Evolutionary conservation across 2,797 vertebrate genomes (phyloP).

Genomic region (Eulemur coronatus): DNA sequence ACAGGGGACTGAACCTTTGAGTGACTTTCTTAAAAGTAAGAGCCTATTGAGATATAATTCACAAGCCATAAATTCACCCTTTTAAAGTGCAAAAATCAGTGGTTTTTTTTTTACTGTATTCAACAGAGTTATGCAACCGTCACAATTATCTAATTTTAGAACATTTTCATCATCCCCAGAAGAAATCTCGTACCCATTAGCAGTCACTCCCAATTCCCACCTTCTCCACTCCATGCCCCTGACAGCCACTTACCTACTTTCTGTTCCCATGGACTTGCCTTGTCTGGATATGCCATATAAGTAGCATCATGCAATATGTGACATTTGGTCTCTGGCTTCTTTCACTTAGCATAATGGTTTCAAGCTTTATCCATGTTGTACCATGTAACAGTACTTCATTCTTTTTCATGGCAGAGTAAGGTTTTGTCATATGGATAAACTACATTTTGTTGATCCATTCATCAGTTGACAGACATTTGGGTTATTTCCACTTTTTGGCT

Average conservation of each 20-base stretch:
- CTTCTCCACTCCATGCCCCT: background rate
- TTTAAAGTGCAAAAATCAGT: background rate
- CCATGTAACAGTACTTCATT: background rate
- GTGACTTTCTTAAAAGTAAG: background rate
- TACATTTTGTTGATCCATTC: conserved; percentile 4
- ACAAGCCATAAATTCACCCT: background rate
- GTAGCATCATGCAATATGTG: background rate
- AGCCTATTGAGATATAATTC: conserved; percentile 14
- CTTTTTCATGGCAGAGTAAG: conserved; percentile 20
- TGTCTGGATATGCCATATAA: conserved; percentile 6
- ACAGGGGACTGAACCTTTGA: background rate
- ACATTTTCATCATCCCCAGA: background rate
- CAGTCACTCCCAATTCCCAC: background rate
- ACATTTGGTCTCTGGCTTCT: background rate
- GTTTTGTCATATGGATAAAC: background rate
- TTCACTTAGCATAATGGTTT: background rate
- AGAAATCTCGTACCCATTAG: background rate
- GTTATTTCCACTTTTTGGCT: conserved; percentile 3
- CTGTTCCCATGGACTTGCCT: background rate
- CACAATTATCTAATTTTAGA: conserved; percentile 22
- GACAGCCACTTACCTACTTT: background rate
- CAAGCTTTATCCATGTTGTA: background rate
- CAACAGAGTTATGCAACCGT: background rate
- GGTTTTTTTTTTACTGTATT: background rate
- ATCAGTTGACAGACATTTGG: background rate